Base-by-base conservation (phyloP, 1,140 invertebrate species). In the Pachypeltis micranthus region DNA sequence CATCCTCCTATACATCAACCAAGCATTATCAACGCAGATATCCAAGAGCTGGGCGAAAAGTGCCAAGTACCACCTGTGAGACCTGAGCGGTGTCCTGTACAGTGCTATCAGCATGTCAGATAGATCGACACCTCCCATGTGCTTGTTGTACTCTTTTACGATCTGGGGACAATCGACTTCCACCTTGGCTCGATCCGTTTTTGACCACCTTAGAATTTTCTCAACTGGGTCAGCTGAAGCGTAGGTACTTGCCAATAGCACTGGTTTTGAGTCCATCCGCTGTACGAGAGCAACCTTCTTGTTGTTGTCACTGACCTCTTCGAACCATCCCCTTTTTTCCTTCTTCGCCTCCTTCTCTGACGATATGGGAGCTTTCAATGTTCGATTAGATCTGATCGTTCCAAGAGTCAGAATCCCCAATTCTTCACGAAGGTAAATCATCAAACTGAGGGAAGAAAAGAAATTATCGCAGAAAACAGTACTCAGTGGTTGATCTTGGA, bases 231-330 rank as follows among this genome's bases (percentile, higher is more conserved):
- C 58, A 51, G 62, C 58, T 57, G 66, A 31, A 21, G 69, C 68
- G 72, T 70, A 77, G 27, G 71, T 69, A 65, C 72, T 77, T 23
- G 74, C 64, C 29, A 78, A 67, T 61, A 68, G 66, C 19, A 77
- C 73, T 47, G 67, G 51, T 67, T 76, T 78, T 68, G 75, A 77
- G 63, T 77, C 74, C 62, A 70, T 69, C 74, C 76, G 77, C 34
- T 72, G 70, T n/a, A 77, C 69, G 44, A 67, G 65, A 54, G 61
- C 63, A 51, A 74, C 44, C 39, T 69, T 70, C 54, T 64, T 61
- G 7, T 65, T 27, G 23, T 65, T 69, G 61, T 65, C 59, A 21
- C 25, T 56, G 28, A 31, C 57, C 16, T 54, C 67, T 28, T 67
- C 65, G 66, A 47, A 69, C 55, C 59, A 57, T 47, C 69, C 71